phyloP scores from a whole-genome alignment of 2,113 vertebrate genomes.

The Daubentonia madagascariensis region DNA sequence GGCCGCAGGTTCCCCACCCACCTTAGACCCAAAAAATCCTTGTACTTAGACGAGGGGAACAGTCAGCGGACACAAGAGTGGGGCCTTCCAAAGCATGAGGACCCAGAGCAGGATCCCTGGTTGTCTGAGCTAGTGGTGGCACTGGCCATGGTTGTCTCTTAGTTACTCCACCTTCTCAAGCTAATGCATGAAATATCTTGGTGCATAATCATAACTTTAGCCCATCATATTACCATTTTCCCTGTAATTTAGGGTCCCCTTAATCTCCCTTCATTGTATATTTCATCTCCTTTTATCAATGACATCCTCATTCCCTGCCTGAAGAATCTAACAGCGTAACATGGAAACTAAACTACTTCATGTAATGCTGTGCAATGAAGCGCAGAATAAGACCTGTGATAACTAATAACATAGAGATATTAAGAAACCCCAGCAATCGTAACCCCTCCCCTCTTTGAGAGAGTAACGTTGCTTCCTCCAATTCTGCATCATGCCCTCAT shows the following conservation, averaged over 20 bases:
- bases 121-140: neutral
- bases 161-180: neutral
- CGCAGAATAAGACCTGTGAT: neutral
- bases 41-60: neutral
- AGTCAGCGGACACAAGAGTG: neutral
- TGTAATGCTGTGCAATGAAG: neutral
- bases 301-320: neutral
- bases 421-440: neutral
- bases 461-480: neutral
- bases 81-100: neutral
- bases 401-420: neutral
- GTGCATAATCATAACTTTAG: neutral
- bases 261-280: neutral
- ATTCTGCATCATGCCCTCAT: neutral
- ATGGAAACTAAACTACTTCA: neutral
- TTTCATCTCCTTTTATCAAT: neutral
- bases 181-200: neutral
- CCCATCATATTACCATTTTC: neutral
- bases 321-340: neutral
- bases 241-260: neutral
- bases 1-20: too few relatives aligned
- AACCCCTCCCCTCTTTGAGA: neutral
- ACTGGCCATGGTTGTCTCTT: neutral
- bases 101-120: neutral
- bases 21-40: neutral